phyloP scores from a whole-genome alignment of 2,113 vertebrate species.

The Hippocampus abdominalis region DNA sequence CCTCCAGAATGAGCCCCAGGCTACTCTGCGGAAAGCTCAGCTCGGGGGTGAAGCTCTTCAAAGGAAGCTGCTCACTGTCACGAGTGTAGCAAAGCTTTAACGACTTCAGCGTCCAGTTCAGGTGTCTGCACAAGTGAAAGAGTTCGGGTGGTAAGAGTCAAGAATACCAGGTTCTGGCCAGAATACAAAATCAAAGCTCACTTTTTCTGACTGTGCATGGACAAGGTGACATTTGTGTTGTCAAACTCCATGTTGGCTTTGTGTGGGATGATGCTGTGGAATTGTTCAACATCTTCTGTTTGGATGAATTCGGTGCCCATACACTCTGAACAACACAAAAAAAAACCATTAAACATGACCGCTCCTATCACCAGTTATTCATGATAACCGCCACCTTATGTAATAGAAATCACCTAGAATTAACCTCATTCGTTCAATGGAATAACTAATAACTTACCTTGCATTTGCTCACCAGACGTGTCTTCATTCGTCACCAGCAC shows the following conservation, averaged over 20 bases:
- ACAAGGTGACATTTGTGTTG: conserved; percentile 85
- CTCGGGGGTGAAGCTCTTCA: conserved; percentile 84
- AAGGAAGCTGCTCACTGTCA: conserved; percentile 81
- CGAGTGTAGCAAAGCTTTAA: conserved; percentile 79
- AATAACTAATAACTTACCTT: neutral
- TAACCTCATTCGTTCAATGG: neutral
- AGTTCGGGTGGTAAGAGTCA: neutral
- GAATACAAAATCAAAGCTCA: conserved; percentile 50
- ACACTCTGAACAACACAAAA: conserved; percentile 47
- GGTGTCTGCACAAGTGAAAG: conserved; percentile 71
- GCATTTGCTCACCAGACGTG: conserved; percentile 41
- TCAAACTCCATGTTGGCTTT: conserved; percentile 85
- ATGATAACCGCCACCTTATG: neutral
- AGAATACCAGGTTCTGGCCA: neutral
- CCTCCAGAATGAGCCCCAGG: conserved; percentile 85
- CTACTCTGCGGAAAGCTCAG: conserved; percentile 88
- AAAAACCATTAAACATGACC: neutral
- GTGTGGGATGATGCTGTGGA: conserved; percentile 79
- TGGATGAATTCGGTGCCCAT: conserved; percentile 58
- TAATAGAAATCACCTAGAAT: neutral
- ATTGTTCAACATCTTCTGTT: conserved; percentile 68
- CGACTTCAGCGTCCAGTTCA: conserved; percentile 93
- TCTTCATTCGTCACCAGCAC: conserved; percentile 51
- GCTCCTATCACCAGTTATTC: neutral
- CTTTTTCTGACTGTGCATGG: conserved; percentile 96